These are phyloP conservation scores for Spinus pinus DNA, from an alignment of 2,797 vertebrate genomes.

Conservation along the genomic window DNA sequence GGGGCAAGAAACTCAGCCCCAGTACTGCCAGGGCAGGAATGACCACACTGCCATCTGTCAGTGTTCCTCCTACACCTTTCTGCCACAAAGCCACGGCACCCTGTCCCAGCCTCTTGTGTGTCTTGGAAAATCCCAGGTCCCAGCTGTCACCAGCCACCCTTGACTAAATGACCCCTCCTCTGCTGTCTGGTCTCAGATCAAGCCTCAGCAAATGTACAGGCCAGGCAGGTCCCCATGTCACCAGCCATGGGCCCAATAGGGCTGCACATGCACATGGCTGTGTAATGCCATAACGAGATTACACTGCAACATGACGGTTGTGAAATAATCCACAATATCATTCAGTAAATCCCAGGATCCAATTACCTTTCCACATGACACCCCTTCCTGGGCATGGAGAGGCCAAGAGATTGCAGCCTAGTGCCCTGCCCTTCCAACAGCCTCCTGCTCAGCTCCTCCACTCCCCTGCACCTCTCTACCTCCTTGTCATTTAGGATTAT, in stretches of 20 bases:
- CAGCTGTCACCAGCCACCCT: background rate
- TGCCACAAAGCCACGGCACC: accelerated
- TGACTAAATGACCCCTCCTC: background rate
- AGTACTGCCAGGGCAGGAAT: background rate
- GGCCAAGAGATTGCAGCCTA: background rate
- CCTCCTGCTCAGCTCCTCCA: accelerated
- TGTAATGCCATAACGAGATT: constrained; percentile 49
- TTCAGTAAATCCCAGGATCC: constrained; percentile 44
- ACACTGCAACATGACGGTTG: background rate
- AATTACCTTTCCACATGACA: constrained; percentile 48
- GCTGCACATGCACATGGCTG: background rate
- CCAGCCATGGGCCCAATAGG: background rate
- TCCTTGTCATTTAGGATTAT: background rate
- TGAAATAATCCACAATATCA: constrained; percentile 57
- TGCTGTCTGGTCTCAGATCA: background rate
- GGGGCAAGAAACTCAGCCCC: background rate
- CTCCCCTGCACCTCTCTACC: background rate
- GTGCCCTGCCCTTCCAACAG: background rate
- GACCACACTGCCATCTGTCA: accelerated
- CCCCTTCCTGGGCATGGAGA: background rate
- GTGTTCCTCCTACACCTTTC: background rate
- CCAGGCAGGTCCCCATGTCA: background rate
- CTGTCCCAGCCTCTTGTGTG: background rate
- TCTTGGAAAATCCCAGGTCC: background rate
- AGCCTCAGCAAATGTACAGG: background rate